Evolutionary conservation across 2,797 vertebrate genomes (phyloP).

Genomic region (Gorsachius magnificus): DNA sequence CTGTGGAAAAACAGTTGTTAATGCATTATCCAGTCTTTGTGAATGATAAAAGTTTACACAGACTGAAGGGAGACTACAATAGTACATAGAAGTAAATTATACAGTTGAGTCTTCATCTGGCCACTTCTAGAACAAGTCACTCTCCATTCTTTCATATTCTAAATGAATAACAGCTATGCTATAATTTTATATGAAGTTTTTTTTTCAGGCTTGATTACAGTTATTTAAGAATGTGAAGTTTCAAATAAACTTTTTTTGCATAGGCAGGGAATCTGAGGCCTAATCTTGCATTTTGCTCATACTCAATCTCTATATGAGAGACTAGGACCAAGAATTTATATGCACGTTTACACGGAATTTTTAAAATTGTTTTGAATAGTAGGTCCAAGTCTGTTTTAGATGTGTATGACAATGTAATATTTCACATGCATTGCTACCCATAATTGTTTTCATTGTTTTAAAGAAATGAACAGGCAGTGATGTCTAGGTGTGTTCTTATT

Average conservation of each 20-base stretch:
- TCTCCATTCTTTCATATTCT: background rate
- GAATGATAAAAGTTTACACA: background rate
- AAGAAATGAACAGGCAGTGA: background rate
- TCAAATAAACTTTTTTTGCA: background rate
- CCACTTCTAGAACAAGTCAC: background rate
- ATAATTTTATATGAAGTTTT: background rate
- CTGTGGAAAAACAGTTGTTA: background rate
- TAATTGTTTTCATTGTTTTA: background rate
- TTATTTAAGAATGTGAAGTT: background rate
- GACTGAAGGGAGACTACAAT: background rate
- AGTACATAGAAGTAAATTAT: background rate
- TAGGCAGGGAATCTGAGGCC: background rate
- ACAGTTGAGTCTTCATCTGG: background rate
- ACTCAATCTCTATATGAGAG: background rate
- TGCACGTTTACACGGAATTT: background rate
- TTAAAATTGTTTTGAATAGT: background rate
- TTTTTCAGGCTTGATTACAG: background rate
- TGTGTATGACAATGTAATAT: background rate
- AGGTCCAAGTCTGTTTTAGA: background rate
- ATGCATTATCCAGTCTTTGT: background rate
- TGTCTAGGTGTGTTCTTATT: background rate
- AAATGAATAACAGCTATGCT: background rate
- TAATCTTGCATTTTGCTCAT: background rate
- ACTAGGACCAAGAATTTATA: fast-evolving
- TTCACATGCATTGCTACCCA: background rate